These are phyloP conservation scores for Ametastegia equiseti DNA, from an alignment of 2,888 invertebrate genomes.

Conservation along the genomic window DNA sequence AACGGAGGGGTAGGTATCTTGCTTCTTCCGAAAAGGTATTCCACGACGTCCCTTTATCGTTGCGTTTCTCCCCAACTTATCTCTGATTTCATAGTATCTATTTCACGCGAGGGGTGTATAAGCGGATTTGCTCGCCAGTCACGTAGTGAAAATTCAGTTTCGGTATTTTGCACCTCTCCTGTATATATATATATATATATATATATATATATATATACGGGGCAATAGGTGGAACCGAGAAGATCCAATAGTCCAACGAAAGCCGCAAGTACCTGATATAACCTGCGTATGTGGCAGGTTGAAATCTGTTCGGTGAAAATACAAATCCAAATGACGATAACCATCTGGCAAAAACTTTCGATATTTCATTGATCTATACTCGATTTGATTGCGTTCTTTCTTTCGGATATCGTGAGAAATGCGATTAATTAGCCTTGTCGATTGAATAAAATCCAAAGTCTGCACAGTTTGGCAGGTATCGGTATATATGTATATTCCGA, in stretches of 20 bases:
- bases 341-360: too few species aligned
- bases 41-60: constrained; percentile 38
- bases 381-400: too few species aligned
- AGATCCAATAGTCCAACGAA: not conserved
- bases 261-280: constrained; percentile 1
- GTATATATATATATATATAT: too few species aligned
- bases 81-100: constrained; percentile 65
- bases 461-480: not conserved
- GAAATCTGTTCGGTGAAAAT: too few species aligned
- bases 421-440: not conserved
- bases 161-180: constrained; percentile 23
- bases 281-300: not conserved
- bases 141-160: constrained; percentile 63
- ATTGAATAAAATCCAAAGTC: constrained; percentile 1
- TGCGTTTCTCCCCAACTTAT: constrained; percentile 60
- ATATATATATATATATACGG: too few species aligned
- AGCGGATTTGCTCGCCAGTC: constrained; percentile 56
- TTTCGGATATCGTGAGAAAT: not conserved
- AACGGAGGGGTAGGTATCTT: not conserved
- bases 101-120: constrained; percentile 56
- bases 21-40: constrained; percentile 27
- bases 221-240: not conserved
- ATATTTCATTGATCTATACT: too few species aligned
- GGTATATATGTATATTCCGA: too few species aligned
- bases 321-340: too few species aligned